Percentiles rank a stretch among this genome's conserved stretches.
Conservation (phyloP, 1,140 invertebrate species). For the Argopecten irradians region DNA sequence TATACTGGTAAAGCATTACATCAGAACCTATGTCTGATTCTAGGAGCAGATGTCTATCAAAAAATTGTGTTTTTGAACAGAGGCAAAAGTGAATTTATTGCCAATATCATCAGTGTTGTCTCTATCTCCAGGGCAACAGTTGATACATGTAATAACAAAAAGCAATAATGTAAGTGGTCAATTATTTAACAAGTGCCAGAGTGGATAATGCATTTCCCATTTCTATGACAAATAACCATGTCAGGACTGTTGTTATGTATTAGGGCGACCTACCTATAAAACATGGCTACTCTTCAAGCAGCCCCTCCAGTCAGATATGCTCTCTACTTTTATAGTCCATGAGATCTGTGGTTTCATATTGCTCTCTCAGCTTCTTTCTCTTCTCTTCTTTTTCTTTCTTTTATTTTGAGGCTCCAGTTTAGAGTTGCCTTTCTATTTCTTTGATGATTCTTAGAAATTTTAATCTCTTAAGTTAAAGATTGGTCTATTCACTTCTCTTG, state of each 20-base stretch:
- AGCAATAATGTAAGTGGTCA: slow-evolving; percentile 21
- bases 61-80: neutral
- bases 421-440: too few relatives aligned
- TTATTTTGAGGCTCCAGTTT: too few relatives aligned
- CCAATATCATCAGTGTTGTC: neutral
- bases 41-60: neutral
- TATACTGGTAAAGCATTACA: neutral
- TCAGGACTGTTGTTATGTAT: neutral
- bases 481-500: too few relatives aligned
- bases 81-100: neutral
- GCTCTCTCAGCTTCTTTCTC: too few relatives aligned
- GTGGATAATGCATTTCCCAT: neutral
- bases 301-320: too few relatives aligned
- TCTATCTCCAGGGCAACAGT: neutral
- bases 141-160: slow-evolving; percentile 11
- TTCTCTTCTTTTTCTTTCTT: too few relatives aligned
- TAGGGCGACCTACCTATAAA: neutral
- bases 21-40: neutral
- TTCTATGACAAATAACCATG: neutral
- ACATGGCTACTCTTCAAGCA: too few relatives aligned
- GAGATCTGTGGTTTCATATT: too few relatives aligned
- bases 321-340: neutral
- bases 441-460: too few relatives aligned
- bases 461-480: too few relatives aligned
- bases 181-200: neutral